Percentiles rank a stretch among this genome's conserved stretches.
Evolutionary conservation across 2,113 vertebrate genomes (phyloP).

Genomic region (Hymenochirus boettgeri): DNA sequence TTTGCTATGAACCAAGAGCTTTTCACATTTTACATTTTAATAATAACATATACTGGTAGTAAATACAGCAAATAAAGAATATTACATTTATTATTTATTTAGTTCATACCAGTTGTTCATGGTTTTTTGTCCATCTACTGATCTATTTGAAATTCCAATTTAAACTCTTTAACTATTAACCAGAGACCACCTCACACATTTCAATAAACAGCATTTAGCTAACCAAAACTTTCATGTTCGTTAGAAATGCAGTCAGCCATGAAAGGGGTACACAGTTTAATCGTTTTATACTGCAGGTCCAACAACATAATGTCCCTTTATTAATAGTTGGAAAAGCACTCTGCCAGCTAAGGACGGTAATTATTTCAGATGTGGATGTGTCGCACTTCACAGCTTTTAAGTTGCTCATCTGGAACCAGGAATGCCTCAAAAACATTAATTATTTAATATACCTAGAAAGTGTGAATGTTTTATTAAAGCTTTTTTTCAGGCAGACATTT

Average conservation of each 20-base stretch:
- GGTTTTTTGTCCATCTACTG: conserved; percentile 45
- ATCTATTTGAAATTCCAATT: conserved; percentile 54
- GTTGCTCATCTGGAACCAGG: conserved; percentile 48
- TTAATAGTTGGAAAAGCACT: conserved; percentile 76
- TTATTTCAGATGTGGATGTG: conserved; percentile 71
- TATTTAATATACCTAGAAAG: conserved; percentile 52
- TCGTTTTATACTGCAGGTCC: conserved; percentile 68
- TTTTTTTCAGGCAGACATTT: background rate
- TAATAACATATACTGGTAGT: too few species aligned
- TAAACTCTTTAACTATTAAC: conserved; percentile 63
- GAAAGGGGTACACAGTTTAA: conserved; percentile 68
- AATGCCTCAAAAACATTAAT: conserved; percentile 55
- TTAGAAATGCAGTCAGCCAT: conserved; percentile 74
- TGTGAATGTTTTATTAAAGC: conserved; percentile 32
- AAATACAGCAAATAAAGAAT: too few species aligned
- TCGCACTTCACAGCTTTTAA: conserved; percentile 60
- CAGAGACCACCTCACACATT: conserved; percentile 57
- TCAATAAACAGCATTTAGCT: conserved; percentile 61
- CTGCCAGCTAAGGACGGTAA: conserved; percentile 59
- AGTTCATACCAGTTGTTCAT: too few species aligned
- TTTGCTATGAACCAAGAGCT: too few species aligned
- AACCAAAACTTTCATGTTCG: conserved; percentile 64
- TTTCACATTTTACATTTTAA: too few species aligned
- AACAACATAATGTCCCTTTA: conserved; percentile 74
- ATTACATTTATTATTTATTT: too few species aligned